Percentiles rank a stretch among this genome's conserved stretches.
These are phyloP conservation scores for Podocnemis expansa DNA, from an alignment of 2,113 vertebrate species.

Conservation along the genomic window DNA sequence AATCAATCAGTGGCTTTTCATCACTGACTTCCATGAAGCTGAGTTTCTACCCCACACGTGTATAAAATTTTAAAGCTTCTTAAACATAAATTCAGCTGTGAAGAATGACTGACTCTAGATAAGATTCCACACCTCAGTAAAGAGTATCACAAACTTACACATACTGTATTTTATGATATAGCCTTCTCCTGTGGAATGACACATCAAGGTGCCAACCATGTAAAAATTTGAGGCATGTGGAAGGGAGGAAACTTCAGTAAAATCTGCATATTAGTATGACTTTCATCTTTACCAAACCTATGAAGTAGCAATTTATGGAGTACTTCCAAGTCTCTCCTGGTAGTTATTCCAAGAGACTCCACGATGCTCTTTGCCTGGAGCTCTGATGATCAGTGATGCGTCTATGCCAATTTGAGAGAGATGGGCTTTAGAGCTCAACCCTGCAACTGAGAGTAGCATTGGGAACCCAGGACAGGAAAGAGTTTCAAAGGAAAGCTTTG, in stretches of 20 bases:
- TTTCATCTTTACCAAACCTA: conserved; percentile 5
- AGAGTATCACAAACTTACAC: conserved; percentile 2
- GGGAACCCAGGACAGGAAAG: neutral
- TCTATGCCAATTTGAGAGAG: neutral
- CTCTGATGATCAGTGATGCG: neutral
- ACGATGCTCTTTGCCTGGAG: conserved; percentile 36
- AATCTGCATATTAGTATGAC: neutral
- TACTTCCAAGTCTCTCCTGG: neutral
- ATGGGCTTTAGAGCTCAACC: neutral
- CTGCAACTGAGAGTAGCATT: neutral
- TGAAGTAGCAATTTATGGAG: rapidly evolving
- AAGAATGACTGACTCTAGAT: neutral
- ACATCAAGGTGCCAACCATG: rapidly evolving
- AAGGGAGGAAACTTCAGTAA: conserved; percentile 18
- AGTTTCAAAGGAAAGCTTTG: neutral
- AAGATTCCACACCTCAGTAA: conserved; percentile 5
- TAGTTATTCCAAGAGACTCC: conserved; percentile 37
- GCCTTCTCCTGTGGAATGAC: neutral
- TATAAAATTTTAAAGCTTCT: neutral
- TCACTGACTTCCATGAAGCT: neutral
- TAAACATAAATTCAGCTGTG: neutral
- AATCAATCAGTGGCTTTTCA: neutral
- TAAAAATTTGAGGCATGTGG: neutral
- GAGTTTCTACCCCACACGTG: neutral
- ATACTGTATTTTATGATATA: neutral